Evolutionary conservation across 2,888 invertebrate species (phyloP), one percentile per base, ranked within the genome.

Genomic region (Barypeithes pellucidus): DNA sequence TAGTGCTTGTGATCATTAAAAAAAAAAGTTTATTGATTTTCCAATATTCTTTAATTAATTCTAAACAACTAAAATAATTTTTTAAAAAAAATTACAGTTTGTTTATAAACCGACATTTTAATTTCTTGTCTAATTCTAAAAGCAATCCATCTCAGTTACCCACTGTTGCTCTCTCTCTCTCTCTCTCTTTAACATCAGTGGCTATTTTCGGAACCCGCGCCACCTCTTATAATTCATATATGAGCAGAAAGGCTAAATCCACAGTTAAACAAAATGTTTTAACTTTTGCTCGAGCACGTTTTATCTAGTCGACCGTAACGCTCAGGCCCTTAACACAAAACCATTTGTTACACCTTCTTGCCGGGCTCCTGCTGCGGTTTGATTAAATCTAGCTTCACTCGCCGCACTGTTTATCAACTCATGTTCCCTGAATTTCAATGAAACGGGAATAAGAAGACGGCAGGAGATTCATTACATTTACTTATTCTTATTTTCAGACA

Each of bases 361-460:
- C 50, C 67, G n/a, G 60, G 57, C 60, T 52, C 60, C 24, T 7
- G 47, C 20, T 7, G 47, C 20, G 45, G 52, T 41, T 61, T 69
- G 61, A 69, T 69, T 69, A 69, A 60, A 69, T 69, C 41, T 62
- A 47, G 36, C 67, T 47, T 60, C 45, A 45, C 61, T 59, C 60
- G n/a, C 47, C 60, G 59, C 60, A 60, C 11, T 67, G 67, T 67
- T 47, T 67, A 43, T 60, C 60, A 60, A 60, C 39, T 20, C 12
- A 22, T 22, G 22, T 43, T 60, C 22, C 8, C 61, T 29, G 61
- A 45, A 61, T 61, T 24, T 61, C 29, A 61, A 50, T 65, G 52
- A 14, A 33, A 39, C 12, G 52, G 52, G 14, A 47, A 41, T 39
- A 24, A 29, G 16, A 16, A 50, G 14, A 29, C 14, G 14, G 43